Evolutionary conservation across 53 echinoderm and acorn worm species (phyloP).

Genomic region (Echinarachnius parma): DNA sequence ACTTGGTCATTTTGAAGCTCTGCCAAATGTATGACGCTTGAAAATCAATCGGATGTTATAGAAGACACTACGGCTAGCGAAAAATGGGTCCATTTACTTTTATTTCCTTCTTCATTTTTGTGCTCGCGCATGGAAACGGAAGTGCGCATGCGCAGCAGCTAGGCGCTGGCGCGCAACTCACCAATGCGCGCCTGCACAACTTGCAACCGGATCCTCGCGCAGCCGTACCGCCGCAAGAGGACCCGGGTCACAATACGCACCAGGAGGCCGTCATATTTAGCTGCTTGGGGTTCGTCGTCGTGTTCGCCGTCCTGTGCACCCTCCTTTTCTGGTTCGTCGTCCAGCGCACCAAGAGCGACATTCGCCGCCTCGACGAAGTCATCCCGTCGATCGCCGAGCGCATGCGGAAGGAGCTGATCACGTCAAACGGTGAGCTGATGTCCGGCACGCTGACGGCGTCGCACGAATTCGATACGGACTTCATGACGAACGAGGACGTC

Average conservation of each 20-base stretch:
- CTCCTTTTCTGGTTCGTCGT: slow-evolving; percentile 77
- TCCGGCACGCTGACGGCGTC: slow-evolving; percentile 40
- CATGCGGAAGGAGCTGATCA: slow-evolving; percentile 46
- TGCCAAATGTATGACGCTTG: too few species aligned
- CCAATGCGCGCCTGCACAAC: too few species aligned
- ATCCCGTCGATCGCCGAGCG: slow-evolving; percentile 61
- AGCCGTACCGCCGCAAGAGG: slow-evolving; percentile 29
- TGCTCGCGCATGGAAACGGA: too few species aligned
- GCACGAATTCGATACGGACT: slow-evolving; percentile 24
- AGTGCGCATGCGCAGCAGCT: too few species aligned
- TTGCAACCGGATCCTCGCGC: slow-evolving; percentile 41
- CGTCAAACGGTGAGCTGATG: slow-evolving; percentile 26
- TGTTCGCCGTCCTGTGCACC: slow-evolving; percentile 49
- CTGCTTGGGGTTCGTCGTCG: slow-evolving; percentile 49
- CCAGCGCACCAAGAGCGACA: slow-evolving; percentile 54
- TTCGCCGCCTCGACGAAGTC: slow-evolving; percentile 58
- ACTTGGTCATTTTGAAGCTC: too few species aligned
- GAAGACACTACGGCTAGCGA: too few species aligned
- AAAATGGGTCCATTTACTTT: too few species aligned
- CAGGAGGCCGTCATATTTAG: slow-evolving; percentile 75
- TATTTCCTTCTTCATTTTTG: too few species aligned
- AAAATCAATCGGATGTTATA: too few species aligned
- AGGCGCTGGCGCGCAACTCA: too few species aligned
- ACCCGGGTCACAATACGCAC: slow-evolving; percentile 69
- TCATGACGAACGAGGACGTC: slow-evolving; percentile 26